Conservation (phyloP, 2,113 vertebrate species). For the Proterorhinus semilunaris region DNA sequence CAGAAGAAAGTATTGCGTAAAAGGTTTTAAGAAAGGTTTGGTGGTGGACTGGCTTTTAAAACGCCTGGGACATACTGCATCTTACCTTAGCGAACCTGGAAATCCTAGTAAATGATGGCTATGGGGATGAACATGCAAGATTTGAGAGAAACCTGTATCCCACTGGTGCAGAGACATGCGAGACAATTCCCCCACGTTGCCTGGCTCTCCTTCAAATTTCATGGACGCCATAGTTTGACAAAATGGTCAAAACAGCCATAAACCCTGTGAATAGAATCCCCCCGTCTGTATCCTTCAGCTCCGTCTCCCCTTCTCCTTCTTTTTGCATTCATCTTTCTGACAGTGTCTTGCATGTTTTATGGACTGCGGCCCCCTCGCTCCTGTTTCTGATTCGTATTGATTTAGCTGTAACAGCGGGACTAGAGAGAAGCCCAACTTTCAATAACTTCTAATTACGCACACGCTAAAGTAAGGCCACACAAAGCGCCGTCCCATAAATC, state of each 20-base stretch:
- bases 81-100: too few relatives aligned
- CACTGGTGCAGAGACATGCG: too few relatives aligned
- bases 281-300: neutral
- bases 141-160: too few relatives aligned
- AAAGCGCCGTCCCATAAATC: slow-evolving; percentile 53
- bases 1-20: too few relatives aligned
- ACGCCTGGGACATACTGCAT: too few relatives aligned
- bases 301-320: slow-evolving; percentile 7
- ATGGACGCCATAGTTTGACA: neutral
- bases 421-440: slow-evolving; percentile 51
- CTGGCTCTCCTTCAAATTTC: too few relatives aligned
- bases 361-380: slow-evolving; percentile 19
- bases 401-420: slow-evolving; percentile 55
- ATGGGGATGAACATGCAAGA: too few relatives aligned
- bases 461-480: slow-evolving; percentile 26
- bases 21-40: too few relatives aligned
- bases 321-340: slow-evolving; percentile 9
- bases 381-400: slow-evolving; percentile 67
- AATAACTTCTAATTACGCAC: slow-evolving; percentile 66
- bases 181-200: too few relatives aligned
- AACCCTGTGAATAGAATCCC: neutral
- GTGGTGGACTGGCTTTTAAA: too few relatives aligned
- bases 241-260: neutral
- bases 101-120: too few relatives aligned
- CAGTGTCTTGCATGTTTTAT: slow-evolving; percentile 44